These are phyloP conservation scores for Siniperca undulata DNA, from an alignment of 2,797 vertebrate species.

Conservation along the genomic window DNA sequence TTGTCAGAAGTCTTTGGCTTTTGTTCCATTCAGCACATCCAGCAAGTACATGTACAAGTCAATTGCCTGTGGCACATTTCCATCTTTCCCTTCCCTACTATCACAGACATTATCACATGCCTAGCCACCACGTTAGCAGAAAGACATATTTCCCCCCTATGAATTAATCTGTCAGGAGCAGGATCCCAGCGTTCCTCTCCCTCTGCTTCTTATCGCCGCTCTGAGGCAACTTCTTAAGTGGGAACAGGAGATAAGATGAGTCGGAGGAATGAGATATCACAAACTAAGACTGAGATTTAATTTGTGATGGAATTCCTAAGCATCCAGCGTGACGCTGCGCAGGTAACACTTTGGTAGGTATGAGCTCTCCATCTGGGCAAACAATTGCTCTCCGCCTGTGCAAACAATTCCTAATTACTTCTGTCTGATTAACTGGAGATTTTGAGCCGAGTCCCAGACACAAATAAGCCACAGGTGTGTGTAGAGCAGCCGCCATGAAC, in stretches of 20 bases:
- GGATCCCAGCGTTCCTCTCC: slow-evolving; percentile 57
- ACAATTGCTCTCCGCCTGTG: slow-evolving; percentile 77
- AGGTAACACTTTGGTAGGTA: slow-evolving; percentile 75
- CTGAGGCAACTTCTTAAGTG: slow-evolving; percentile 75
- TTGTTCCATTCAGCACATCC: slow-evolving; percentile 43
- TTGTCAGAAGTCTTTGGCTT: slow-evolving; percentile 35
- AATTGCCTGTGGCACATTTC: slow-evolving; percentile 49
- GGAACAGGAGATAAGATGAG: slow-evolving; percentile 74
- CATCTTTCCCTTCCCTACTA: slow-evolving; percentile 46
- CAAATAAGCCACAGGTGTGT: slow-evolving; percentile 72
- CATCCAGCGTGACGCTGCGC: slow-evolving; percentile 22
- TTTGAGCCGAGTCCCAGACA: slow-evolving; percentile 63
- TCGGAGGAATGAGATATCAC: slow-evolving; percentile 71
- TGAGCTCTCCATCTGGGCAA: slow-evolving; percentile 71
- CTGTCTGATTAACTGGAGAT: slow-evolving; percentile 78
- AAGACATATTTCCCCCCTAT: slow-evolving; percentile 20
- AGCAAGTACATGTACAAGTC: slow-evolving; percentile 31
- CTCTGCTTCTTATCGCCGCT: slow-evolving; percentile 64
- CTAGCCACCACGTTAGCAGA: slow-evolving; percentile 48
- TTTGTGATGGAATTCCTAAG: slow-evolving; percentile 77
- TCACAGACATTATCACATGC: slow-evolving; percentile 59
- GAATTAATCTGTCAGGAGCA: slow-evolving; percentile 72
- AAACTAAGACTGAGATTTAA: slow-evolving; percentile 74
- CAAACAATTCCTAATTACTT: slow-evolving; percentile 83
- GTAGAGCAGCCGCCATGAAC: slow-evolving; percentile 2